Evolutionary conservation across 1,140 invertebrate genomes (phyloP).

Genomic region (Ephestia elutella): DNA sequence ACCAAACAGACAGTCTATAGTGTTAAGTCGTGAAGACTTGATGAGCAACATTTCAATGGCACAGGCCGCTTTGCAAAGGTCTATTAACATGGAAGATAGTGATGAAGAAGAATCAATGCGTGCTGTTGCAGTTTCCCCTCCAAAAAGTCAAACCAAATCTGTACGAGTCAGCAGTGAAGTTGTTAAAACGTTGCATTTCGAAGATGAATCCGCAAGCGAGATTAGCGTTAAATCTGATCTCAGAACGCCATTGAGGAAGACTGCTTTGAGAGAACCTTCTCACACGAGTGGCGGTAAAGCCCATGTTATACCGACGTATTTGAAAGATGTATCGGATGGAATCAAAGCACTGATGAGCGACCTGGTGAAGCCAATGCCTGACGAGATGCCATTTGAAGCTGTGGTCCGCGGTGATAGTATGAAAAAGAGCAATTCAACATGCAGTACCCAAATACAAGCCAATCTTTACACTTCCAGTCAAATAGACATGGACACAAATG

Average conservation of each 20-base stretch:
- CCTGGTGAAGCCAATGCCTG: conserved; percentile 49
- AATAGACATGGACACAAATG: conserved; percentile 42
- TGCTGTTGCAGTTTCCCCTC: conserved; percentile 12
- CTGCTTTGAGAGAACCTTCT: conserved; percentile 41
- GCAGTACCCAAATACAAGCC: conserved; percentile 50
- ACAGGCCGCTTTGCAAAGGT: conserved; percentile 37
- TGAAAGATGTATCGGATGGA: conserved; percentile 47
- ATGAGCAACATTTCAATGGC: conserved; percentile 52
- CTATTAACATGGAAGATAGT: conserved; percentile 32
- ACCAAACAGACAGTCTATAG: conserved; percentile 38
- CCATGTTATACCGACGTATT: conserved; percentile 49
- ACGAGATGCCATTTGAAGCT: conserved; percentile 32
- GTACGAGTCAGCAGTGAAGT: conserved; percentile 42
- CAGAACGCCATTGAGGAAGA: conserved; percentile 46
- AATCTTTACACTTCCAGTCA: conserved; percentile 54
- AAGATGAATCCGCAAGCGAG: conserved; percentile 42
- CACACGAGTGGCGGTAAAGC: conserved; percentile 38
- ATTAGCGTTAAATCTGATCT: conserved; percentile 20
- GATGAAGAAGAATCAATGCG: conserved; percentile 26
- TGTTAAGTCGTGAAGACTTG: conserved; percentile 46
- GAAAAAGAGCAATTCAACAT: conserved; percentile 26
- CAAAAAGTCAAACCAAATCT: conserved; percentile 30
- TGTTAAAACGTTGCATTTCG: conserved; percentile 53
- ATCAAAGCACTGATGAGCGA: conserved; percentile 57
- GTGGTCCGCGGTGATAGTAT: conserved; percentile 12